Percentiles rank a stretch among this genome's conserved stretches.
phyloP scores from a whole-genome alignment of 2,888 invertebrate species.

The Pyrochroa serraticornis region DNA sequence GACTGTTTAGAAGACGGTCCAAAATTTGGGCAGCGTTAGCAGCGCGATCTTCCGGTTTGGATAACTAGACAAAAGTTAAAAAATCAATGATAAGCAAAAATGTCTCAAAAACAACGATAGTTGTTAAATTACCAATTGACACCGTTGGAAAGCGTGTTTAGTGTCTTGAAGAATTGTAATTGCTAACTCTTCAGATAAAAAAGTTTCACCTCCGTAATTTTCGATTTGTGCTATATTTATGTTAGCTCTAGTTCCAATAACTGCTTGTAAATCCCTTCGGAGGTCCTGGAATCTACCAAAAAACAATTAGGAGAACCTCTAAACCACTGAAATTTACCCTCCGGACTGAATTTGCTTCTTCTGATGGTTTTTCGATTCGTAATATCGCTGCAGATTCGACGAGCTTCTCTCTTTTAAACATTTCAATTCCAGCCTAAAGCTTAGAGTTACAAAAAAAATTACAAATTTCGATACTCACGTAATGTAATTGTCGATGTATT shows the following conservation, averaged over 20 bases:
- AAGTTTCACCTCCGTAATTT: constrained; percentile 96
- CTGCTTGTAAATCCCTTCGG: constrained; percentile 90
- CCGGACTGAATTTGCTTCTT: constrained; percentile 91
- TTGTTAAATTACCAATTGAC: constrained; percentile 73
- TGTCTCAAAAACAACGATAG: too few species aligned
- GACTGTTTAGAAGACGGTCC: constrained; percentile 81
- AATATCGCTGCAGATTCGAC: constrained; percentile 80
- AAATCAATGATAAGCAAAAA: constrained; percentile 4
- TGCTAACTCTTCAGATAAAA: constrained; percentile 92
- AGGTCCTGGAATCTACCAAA: constrained; percentile 83
- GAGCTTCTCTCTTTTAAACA: constrained; percentile 80
- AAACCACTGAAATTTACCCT: constrained; percentile 63
- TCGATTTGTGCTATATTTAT: constrained; percentile 94
- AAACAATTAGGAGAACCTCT: constrained; percentile 15
- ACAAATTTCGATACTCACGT: constrained; percentile 58
- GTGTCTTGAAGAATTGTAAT: constrained; percentile 89
- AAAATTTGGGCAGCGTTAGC: constrained; percentile 80
- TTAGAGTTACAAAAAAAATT: constrained; percentile 15
- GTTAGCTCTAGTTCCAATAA: constrained; percentile 88
- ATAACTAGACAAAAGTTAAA: constrained; percentile 64
- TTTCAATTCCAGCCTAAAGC: constrained; percentile 69
- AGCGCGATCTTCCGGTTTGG: constrained; percentile 77
- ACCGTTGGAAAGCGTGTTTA: constrained; percentile 87
- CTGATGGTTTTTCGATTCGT: constrained; percentile 91
- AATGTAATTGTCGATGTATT: constrained; percentile 79